Conservation (phyloP, 2,113 vertebrate species). For the Natator depressus region DNA sequence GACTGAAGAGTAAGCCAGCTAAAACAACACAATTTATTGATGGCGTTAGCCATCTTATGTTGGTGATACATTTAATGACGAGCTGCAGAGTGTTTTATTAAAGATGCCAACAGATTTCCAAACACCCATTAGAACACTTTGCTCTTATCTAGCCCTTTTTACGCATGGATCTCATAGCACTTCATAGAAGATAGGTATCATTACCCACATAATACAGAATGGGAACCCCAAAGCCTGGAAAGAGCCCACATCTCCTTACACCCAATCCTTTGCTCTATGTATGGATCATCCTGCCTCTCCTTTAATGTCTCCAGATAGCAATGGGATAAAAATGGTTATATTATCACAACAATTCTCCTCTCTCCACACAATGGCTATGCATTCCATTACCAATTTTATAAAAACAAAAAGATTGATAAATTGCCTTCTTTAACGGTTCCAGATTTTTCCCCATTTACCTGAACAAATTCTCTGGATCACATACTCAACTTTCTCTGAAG, state of each 20-base stretch:
- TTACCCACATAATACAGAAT: accelerated
- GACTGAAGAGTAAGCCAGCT: neutral
- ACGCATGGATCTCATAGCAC: neutral
- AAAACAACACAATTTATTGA: neutral
- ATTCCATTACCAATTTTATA: neutral
- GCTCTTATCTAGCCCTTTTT: neutral
- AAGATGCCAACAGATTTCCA: neutral
- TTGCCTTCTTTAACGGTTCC: neutral
- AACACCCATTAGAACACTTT: neutral
- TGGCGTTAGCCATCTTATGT: constrained; percentile 4
- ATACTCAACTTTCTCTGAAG: neutral
- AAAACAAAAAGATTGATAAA: accelerated
- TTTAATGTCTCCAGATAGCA: neutral
- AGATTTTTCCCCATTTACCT: neutral
- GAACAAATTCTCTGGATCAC: neutral
- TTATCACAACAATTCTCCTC: neutral
- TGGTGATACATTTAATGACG: constrained; percentile 1
- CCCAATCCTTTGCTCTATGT: neutral
- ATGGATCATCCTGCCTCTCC: neutral
- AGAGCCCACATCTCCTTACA: neutral
- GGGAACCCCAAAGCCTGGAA: accelerated
- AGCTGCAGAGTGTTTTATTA: neutral
- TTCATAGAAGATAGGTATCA: neutral
- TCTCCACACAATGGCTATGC: neutral
- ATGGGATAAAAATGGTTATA: neutral